Conservation (phyloP, 1,140 invertebrate species). For the Dendroctonus ponderosae region DNA sequence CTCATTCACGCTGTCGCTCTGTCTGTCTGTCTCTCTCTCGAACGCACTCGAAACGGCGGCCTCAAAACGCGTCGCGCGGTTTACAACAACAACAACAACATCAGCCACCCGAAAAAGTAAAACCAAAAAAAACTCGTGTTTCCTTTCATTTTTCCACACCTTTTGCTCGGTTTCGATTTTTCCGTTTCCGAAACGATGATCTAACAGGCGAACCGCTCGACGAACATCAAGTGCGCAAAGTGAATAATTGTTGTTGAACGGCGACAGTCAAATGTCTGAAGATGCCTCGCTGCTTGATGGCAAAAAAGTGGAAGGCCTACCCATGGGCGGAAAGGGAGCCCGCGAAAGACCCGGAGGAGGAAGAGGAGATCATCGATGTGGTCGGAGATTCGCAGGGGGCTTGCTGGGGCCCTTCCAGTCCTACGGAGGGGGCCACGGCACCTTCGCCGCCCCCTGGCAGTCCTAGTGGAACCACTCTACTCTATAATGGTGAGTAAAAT, state of each 20-base stretch:
- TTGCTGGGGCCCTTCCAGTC: constrained; percentile 70
- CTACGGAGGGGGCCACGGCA: constrained; percentile 69
- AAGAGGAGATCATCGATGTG: constrained; percentile 82
- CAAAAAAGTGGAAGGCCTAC: constrained; percentile 87
- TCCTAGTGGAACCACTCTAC: constrained; percentile 57
- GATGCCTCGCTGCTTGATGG: constrained; percentile 86
- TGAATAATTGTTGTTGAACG: background rate
- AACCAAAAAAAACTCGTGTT: background rate
- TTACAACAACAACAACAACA: background rate
- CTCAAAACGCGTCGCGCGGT: background rate
- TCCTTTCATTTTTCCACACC: constrained; percentile 12
- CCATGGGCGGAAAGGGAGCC: constrained; percentile 60
- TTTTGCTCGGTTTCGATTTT: background rate
- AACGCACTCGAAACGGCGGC: background rate
- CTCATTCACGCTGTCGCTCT: constrained; percentile 25
- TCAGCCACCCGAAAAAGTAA: background rate
- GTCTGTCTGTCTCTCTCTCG: constrained; percentile 17
- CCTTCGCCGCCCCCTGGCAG: constrained; percentile 69
- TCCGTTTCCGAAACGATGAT: background rate
- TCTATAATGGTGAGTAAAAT: constrained; percentile 65
- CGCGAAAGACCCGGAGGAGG: constrained; percentile 43
- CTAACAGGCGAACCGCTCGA: background rate
- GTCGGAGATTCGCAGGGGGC: constrained; percentile 62
- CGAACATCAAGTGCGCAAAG: constrained; percentile 2
- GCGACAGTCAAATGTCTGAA: constrained; percentile 43